Base-by-base conservation (phyloP, 2,888 invertebrate genomes). In the Philereme vetulata region DNA sequence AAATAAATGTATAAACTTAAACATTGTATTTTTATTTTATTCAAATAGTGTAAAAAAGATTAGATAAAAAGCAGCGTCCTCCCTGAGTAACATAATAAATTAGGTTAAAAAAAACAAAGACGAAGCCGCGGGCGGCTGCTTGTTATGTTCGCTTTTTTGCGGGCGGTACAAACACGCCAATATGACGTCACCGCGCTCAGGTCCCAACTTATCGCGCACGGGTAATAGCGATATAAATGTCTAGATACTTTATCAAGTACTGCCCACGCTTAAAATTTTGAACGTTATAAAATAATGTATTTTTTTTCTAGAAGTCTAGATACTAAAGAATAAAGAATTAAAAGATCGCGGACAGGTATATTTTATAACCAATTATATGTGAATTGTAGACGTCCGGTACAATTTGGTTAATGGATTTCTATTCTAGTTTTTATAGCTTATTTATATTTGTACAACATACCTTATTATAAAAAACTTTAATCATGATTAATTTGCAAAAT, bases 251-350 rank as follows among this genome's bases (percentile, higher is more conserved):
- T 60, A 52, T 42, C 44, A 56, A 53, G 48, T 48, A 44, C 60
- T 49, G 35, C 67, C 67, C 64, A 68, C 63, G 65, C 62, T 4
- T n/a, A 8, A 42, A 55, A 59, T 54, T 38, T 53, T 58, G 8
- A 48, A 33, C 10, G 51, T 43, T 47, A 59, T 56, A 66, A 60
- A 60, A 60, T 11, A 50, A 61, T 51, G 10, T 8, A 36, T 34
- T 21, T 49, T 61, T n/a, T 62, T 62, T 60, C 55, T 55, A 35
- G n/a, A 54, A 42, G 33, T 56, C 55, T 63, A 49, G 45, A 58
- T 44, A 21, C 1, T 21, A 21, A 21, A 21, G 21, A 21, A 21
- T 21, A 21, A 21, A 21, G 21, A 21, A 21, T 21, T 21, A 21
- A 21, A 21, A 21, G 21, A n/a, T 60, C 58, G 9, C 38, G 46